Evolutionary conservation across 2,888 invertebrate species (phyloP).

Genomic region (Pelosia muscerda): DNA sequence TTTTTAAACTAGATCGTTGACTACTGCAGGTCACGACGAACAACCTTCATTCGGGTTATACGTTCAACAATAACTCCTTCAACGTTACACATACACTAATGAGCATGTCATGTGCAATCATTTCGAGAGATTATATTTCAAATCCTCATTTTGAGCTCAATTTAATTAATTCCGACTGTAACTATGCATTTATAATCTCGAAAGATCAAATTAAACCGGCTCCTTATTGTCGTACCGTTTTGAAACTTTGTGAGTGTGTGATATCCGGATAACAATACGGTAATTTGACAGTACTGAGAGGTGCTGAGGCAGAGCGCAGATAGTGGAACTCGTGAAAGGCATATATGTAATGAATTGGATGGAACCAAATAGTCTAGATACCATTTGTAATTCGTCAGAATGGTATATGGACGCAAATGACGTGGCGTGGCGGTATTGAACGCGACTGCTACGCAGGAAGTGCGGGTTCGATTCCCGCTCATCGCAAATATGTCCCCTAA

Average conservation of each 20-base stretch:
- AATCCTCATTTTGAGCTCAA: neutral
- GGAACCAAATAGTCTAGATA: neutral
- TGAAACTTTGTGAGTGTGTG: slow-evolving; percentile 1
- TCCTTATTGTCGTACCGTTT: neutral
- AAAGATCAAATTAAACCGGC: neutral
- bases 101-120: neutral
- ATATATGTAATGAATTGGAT: too few species aligned
- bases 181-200: neutral
- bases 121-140: slow-evolving; percentile 1
- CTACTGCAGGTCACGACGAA: neutral
- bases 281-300: neutral
- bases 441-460: too few species aligned
- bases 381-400: neutral
- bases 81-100: neutral
- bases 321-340: too few species aligned
- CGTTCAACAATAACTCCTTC: neutral
- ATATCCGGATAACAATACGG: neutral
- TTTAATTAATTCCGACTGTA: neutral
- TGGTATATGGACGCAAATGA: too few species aligned
- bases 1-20: too few species aligned
- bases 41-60: neutral
- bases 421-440: too few species aligned
- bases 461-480: too few species aligned
- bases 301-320: too few species aligned
- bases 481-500: too few species aligned